These are phyloP conservation scores for Drosophila albomicans DNA, from an alignment of 1,140 invertebrate genomes.

Conservation along the genomic window DNA sequence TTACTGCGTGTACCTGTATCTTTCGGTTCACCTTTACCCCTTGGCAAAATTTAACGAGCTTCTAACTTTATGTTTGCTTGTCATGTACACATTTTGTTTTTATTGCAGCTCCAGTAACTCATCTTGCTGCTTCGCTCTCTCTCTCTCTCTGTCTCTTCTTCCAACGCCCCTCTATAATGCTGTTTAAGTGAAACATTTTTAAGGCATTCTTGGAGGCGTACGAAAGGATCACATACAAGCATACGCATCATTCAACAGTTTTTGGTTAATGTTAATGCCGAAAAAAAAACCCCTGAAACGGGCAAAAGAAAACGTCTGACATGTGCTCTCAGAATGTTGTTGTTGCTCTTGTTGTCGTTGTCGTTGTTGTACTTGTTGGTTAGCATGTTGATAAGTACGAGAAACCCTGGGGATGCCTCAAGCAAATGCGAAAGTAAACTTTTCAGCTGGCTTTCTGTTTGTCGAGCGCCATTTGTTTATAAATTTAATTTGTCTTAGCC, in stretches of 20 bases:
- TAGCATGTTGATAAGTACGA: constrained; percentile 41
- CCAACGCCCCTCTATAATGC: background rate
- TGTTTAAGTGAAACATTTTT: constrained; percentile 82
- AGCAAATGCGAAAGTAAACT: constrained; percentile 49
- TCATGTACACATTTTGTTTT: constrained; percentile 81
- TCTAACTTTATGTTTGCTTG: constrained; percentile 82
- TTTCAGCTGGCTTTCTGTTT: constrained; percentile 64
- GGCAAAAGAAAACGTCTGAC: constrained; percentile 35
- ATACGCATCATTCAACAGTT: constrained; percentile 55
- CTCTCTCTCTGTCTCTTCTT: no score
- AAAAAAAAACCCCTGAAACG: constrained; percentile 15
- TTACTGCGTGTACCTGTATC: constrained; percentile 20
- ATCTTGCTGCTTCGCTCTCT: background rate
- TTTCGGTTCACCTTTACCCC: constrained; percentile 57
- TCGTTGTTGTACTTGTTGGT: constrained; percentile 28
- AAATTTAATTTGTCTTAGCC: constrained; percentile 79
- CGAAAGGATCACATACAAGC: background rate
- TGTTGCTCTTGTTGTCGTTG: constrained; percentile 23
- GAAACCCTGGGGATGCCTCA: constrained; percentile 28
- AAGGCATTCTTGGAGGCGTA: constrained; percentile 54
- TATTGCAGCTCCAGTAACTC: constrained; percentile 60
- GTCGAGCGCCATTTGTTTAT: constrained; percentile 77
- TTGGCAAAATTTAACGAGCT: constrained; percentile 81
- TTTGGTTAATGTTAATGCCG: constrained; percentile 62
- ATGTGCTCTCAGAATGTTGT: constrained; percentile 37